Evolutionary conservation across 1,140 invertebrate species (phyloP).

Genomic region (Halyomorpha halys): DNA sequence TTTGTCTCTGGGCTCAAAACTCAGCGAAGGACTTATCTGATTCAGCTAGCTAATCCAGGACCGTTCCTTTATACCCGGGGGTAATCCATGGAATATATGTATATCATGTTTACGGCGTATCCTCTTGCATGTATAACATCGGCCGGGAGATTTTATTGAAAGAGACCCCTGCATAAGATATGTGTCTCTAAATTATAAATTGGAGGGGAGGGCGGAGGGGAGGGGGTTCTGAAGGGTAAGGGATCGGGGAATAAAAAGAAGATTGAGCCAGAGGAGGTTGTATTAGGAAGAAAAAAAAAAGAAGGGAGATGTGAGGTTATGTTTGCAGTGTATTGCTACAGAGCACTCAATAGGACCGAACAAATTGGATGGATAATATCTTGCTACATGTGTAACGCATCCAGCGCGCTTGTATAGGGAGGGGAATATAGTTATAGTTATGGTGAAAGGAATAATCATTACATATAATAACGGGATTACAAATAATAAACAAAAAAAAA

Average conservation of each 20-base stretch:
- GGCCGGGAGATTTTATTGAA: constrained; percentile 14
- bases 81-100: too few relatives aligned
- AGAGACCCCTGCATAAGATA: constrained; percentile 16
- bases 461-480: constrained; percentile 23
- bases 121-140: too few relatives aligned
- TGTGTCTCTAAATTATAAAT: constrained; percentile 17
- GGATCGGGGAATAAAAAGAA: constrained; percentile 16
- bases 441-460: constrained; percentile 15
- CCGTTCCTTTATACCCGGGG: too few relatives aligned
- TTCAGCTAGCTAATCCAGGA: too few relatives aligned
- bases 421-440: neutral
- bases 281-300: constrained; percentile 5
- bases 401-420: neutral
- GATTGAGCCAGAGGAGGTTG: constrained; percentile 15
- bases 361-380: constrained; percentile 15
- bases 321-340: constrained; percentile 3
- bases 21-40: too few relatives aligned
- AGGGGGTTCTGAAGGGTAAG: neutral
- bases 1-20: too few relatives aligned
- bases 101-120: too few relatives aligned
- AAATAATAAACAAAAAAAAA: constrained; percentile 19
- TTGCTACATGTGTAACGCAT: constrained; percentile 7
- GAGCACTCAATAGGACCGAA: constrained; percentile 15
- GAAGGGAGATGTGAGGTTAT: constrained; percentile 2
- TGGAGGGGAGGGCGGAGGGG: neutral